Conservation (phyloP, 1,140 invertebrate genomes). For the Periplaneta americana region DNA sequence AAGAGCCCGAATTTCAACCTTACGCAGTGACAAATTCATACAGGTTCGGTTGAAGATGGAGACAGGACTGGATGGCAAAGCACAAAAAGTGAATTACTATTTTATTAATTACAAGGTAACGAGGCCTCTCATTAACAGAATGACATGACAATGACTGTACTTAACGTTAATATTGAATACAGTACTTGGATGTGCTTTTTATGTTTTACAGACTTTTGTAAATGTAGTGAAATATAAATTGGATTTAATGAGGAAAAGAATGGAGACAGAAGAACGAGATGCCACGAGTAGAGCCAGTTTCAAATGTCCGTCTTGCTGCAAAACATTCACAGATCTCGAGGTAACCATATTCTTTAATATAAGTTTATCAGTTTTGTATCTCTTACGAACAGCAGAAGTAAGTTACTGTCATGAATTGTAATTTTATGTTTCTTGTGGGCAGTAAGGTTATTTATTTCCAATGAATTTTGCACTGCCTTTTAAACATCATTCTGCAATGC, state of each 20-base stretch:
- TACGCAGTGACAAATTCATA: slow-evolving; percentile 92
- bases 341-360: slow-evolving; percentile 38
- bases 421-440: not conserved
- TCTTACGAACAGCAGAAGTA: not conserved
- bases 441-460: not conserved
- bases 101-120: slow-evolving; percentile 91
- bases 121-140: not conserved
- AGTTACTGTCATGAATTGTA: not conserved
- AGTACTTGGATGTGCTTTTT: not conserved
- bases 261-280: slow-evolving; percentile 92
- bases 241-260: slow-evolving; percentile 89
- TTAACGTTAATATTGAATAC: not conserved
- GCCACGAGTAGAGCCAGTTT: slow-evolving; percentile 93
- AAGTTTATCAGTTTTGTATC: not conserved
- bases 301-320: slow-evolving; percentile 84
- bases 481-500: too few relatives aligned
- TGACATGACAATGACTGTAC: not conserved
- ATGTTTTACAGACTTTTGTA: slow-evolving; percentile 66
- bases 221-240: slow-evolving; percentile 97
- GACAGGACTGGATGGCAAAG: slow-evolving; percentile 91
- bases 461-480: not conserved
- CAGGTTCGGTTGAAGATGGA: slow-evolving; percentile 91
- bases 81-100: slow-evolving; percentile 95
- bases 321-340: slow-evolving; percentile 86
- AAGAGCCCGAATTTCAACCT: slow-evolving; percentile 72